These are phyloP conservation scores for Ctenoplectra terminalis DNA, from an alignment of 1,140 invertebrate species.

Conservation along the genomic window DNA sequence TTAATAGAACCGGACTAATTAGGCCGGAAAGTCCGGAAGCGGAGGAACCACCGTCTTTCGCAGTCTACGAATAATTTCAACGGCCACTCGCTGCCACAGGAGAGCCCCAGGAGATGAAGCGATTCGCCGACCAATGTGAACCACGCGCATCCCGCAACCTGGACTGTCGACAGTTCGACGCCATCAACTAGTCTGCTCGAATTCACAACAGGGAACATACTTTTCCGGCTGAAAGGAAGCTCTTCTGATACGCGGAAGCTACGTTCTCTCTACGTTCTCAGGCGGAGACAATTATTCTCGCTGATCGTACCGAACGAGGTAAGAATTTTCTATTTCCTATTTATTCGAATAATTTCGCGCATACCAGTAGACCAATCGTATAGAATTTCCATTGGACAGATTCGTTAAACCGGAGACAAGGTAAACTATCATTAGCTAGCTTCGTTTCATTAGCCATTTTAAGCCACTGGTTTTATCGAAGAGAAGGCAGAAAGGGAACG, in stretches of 20 bases:
- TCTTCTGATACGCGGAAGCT: conserved; percentile 4
- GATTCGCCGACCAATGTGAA: conserved; percentile 65
- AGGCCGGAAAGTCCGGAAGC: conserved; percentile 62
- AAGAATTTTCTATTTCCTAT: no score
- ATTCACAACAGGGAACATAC: conserved; percentile 38
- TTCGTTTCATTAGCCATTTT: conserved; percentile 75
- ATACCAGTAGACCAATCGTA: conserved; percentile 3
- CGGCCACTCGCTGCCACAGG: conserved; percentile 59
- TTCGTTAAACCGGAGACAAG: conserved; percentile 70
- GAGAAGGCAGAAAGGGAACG: conserved; percentile 49
- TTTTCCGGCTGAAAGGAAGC: conserved; percentile 41
- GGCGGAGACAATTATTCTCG: background rate
- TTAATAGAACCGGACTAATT: conserved; percentile 78
- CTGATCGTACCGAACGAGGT: conserved; percentile 5
- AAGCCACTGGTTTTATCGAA: conserved; percentile 64
- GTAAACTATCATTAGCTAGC: conserved; percentile 70
- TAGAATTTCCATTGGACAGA: conserved; percentile 71
- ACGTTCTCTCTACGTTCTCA: no score
- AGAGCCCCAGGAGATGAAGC: conserved; percentile 67
- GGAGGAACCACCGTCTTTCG: conserved; percentile 49
- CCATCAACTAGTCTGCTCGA: conserved; percentile 35
- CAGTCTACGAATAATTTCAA: conserved; percentile 60
- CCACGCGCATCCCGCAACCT: conserved; percentile 56
- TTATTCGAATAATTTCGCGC: no score
- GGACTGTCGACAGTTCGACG: conserved; percentile 56